Base-by-base conservation (phyloP, 2,797 vertebrate species). In the Denticeps clupeoides region DNA sequence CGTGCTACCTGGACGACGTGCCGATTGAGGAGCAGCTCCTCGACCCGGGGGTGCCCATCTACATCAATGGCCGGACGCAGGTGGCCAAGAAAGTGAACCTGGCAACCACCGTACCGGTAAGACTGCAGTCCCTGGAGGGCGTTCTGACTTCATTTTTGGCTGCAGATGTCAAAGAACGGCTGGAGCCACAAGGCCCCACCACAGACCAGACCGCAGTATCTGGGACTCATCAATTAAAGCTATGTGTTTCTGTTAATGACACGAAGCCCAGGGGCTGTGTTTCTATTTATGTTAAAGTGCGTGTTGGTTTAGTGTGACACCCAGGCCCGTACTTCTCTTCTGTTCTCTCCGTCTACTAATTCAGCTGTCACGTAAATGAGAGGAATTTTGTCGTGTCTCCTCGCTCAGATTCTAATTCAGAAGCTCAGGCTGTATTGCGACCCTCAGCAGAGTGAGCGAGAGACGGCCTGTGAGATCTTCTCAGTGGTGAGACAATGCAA, bases 401-500 rank as follows among this genome's bases (percentile, higher is more conserved):
- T 10, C 19, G 8, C 28, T 46, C 43, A 77, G 74, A 65, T 77
- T 16, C 33, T 71, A 31, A 58, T 79, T 27, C 77, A 77, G 60
- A 77, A 74, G 51, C 56, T 78, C 19, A 67, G 73, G 16, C 38
- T 79, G 21, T 78, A 76, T 57, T 79, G 74, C 58, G 72, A 79
- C 22, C 74, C 75, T 1, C 49, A 57, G 45, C 77, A 79, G 53
- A 74, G 69, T 15, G 68, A 73, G 32, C 53, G 68, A 12, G 77
- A 79, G 55, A 70, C 69, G 1, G 75, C 72, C 2, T 79, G 77
- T 61, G 77, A 78, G 58, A 79, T 78, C 38, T 65, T 56, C 29
- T 66, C 67, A 5, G 73, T 76, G 67, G 74, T 78, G 46, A 69
- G 72, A 44, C 3, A 0, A 3, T 24, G 1, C 10, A 9, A 18